Evolutionary conservation across 2,797 vertebrate genomes (phyloP).

Genomic region (Poecilia velifera): DNA sequence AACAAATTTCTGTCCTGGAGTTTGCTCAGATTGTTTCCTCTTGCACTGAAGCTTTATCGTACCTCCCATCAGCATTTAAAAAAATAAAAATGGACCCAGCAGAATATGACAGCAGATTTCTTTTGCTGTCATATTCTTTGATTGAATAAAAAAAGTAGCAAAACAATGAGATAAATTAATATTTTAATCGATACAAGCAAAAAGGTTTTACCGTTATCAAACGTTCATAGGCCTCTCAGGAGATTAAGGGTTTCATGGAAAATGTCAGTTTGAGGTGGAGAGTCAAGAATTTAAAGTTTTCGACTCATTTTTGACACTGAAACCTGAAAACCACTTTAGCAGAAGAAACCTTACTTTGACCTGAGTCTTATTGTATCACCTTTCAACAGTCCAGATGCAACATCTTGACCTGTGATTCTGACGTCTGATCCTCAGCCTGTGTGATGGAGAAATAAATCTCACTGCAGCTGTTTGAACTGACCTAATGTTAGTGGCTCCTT

Average conservation of each 20-base stretch:
- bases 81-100: slow-evolving; percentile 7
- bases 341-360: background rate
- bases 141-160: background rate
- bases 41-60: slow-evolving; percentile 30
- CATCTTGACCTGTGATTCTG: background rate
- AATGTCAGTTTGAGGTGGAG: background rate
- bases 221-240: background rate
- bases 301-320: background rate
- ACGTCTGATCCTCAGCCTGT: background rate
- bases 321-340: background rate
- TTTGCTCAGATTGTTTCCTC: slow-evolving; percentile 50
- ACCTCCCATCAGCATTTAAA: slow-evolving; percentile 11
- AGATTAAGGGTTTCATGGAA: background rate
- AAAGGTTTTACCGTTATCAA: background rate
- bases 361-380: background rate
- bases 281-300: background rate
- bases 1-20: slow-evolving; percentile 42
- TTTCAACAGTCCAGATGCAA: background rate
- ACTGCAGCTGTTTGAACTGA: background rate
- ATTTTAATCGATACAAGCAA: background rate
- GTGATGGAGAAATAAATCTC: background rate
- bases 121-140: background rate
- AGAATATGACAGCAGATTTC: slow-evolving; percentile 20
- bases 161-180: background rate
- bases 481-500: background rate